A percentile compares a stretch with the other conserved stretches of the same genome.
Evolutionary conservation across 2,113 vertebrate genomes (phyloP).

Genomic region (Platycercus adscitus): DNA sequence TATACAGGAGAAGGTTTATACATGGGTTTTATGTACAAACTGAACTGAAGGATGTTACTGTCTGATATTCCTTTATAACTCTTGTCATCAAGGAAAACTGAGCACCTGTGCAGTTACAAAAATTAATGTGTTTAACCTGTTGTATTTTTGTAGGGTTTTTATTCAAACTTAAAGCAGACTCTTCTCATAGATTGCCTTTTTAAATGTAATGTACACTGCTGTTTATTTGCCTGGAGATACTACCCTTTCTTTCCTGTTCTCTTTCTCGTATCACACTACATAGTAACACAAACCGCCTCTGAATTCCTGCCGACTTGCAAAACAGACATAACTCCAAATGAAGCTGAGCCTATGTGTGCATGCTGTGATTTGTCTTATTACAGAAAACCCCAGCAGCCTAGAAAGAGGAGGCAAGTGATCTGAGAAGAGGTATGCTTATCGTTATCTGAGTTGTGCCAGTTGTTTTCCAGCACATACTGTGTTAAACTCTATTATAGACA

Average conservation of each 20-base stretch:
- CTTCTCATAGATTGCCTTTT: background rate
- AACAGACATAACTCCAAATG: background rate
- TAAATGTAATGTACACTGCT: background rate
- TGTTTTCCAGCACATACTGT: constrained; percentile 20
- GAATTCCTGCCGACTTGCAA: constrained; percentile 33
- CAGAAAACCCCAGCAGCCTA: background rate
- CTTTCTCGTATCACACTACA: background rate
- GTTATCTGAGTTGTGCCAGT: background rate
- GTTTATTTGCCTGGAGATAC: background rate
- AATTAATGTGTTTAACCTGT: background rate
- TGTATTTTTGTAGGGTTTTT: background rate
- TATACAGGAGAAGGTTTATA: too few relatives aligned
- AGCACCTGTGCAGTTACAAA: background rate
- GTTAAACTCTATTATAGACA: background rate
- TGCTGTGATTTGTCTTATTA: constrained; percentile 25
- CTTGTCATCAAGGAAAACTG: background rate
- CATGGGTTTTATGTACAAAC: background rate
- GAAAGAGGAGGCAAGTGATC: background rate
- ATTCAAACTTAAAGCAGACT: background rate
- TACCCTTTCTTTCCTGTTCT: background rate
- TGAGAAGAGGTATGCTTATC: background rate
- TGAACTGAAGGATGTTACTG: background rate
- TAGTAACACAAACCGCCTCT: background rate
- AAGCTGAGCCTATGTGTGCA: background rate
- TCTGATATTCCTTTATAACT: background rate